Evolutionary conservation across 2,113 vertebrate species (phyloP).

Genomic region (Phyllostomus hastatus): DNA sequence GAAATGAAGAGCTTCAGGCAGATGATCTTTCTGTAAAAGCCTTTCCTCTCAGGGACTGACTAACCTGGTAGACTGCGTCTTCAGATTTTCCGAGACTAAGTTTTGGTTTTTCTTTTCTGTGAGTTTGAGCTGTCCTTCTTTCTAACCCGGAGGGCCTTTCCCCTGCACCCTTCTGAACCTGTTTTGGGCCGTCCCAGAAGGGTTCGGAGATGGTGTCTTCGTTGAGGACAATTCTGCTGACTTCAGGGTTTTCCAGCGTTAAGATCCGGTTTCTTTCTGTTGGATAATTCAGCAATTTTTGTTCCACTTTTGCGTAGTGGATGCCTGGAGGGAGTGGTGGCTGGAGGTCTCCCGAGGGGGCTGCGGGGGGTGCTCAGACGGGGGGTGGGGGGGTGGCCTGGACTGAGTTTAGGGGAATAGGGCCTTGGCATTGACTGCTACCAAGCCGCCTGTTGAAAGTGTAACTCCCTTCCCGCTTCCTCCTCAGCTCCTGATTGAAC

Average conservation of each 20-base stretch:
- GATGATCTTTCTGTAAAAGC: neutral
- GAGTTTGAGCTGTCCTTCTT: neutral
- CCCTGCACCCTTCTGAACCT: neutral
- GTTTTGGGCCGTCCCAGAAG: neutral
- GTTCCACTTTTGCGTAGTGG: neutral
- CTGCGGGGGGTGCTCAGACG: neutral
- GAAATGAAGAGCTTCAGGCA: too few relatives aligned
- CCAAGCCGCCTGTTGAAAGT: fast-evolving
- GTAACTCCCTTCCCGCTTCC: too few relatives aligned
- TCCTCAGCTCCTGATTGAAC: fast-evolving
- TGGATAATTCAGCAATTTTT: neutral
- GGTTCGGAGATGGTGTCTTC: neutral
- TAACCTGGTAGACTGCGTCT: neutral
- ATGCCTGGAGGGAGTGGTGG: neutral
- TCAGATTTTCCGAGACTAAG: neutral
- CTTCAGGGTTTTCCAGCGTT: neutral
- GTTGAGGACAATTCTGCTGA: neutral
- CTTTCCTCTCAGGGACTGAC: neutral
- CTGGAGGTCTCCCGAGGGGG: neutral
- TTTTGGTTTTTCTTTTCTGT: neutral
- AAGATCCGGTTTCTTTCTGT: neutral
- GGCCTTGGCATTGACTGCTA: neutral
- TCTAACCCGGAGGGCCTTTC: neutral
- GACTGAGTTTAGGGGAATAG: neutral
- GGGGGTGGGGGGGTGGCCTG: neutral